Evolutionary conservation across 2,113 vertebrate species (phyloP), one percentile per base, ranked within the genome.

Genomic region (Cryptotis parvus): DNA sequence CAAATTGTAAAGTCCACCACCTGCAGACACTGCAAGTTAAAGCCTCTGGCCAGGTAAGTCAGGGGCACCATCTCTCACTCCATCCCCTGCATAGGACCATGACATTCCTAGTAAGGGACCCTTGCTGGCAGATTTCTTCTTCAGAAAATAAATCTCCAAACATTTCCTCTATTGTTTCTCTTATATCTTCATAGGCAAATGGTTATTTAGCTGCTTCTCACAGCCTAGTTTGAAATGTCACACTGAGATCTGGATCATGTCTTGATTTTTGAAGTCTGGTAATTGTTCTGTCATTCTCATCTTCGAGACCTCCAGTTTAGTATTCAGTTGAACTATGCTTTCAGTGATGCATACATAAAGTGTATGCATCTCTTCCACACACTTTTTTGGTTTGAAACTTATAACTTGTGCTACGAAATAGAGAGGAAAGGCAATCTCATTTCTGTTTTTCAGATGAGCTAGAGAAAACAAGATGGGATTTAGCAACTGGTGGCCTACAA

Each of bases 181-280:
- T 49, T 49, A 29, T 39, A 3, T 49, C 11, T 84, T 45, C 58
- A 33, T 10, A 43, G 66, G 24, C 20, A 83, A 35, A 14, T 58
- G 43, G 4, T 80, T 9, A 61, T 81, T 55, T 84, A 12, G 18
- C 73, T 74, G 6, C 15, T 45, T 74, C 70, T 68, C 73, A 49
- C 43, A 16, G 14, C 5, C 20, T 18, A 8, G 20, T 88, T 49
- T 33, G 78, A 74, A 68, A 70, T 69, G 61, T 55, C 52, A 68
- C 26, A 4, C 22, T 35, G 33, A 86, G 43, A 8, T 41, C 39
- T 61, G 16, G 72, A 80, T 31, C n/a, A 41, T 0, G 6, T 22
- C 43, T 78, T 4, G 3, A 33, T 68, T 79, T n/a, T 94, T 52
- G 80, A 76, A 68, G 49, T 61, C 27, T 88, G 31, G n/a, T 77